Conservation (phyloP, 2,888 invertebrate genomes). For the Meteorus cinctellus region DNA sequence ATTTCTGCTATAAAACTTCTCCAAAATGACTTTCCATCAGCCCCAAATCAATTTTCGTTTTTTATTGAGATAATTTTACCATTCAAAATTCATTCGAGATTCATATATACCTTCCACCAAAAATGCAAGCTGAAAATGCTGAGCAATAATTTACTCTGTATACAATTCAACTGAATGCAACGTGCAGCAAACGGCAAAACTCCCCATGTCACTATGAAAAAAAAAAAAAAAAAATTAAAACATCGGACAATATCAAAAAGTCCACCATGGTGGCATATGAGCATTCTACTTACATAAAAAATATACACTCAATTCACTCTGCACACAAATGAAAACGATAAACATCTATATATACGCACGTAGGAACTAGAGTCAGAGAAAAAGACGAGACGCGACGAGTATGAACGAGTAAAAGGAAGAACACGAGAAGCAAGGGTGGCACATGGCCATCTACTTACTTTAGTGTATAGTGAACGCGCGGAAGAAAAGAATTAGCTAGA, state of each 20-base stretch:
- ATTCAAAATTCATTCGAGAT: no score
- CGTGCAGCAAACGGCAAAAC: no score
- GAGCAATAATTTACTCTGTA: no score
- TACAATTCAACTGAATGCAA: no score
- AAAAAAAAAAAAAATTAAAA: background rate
- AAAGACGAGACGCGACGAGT: background rate
- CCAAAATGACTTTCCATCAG: no score
- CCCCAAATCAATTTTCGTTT: no score
- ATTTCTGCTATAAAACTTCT: no score
- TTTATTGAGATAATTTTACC: no score
- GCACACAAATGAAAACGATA: constrained; percentile 26
- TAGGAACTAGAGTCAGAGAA: background rate
- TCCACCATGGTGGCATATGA: constrained; percentile 9
- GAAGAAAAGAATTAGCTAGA: constrained; percentile 73
- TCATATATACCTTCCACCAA: no score
- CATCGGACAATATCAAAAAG: constrained; percentile 26
- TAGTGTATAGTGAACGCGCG: constrained; percentile 65
- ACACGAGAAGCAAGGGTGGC: constrained; percentile 50
- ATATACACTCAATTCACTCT: constrained; percentile 14
- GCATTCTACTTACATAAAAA: background rate
- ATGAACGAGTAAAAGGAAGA: background rate
- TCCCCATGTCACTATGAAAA: background rate
- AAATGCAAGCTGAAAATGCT: no score
- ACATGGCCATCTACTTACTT: constrained; percentile 71
- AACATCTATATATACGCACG: constrained; percentile 18